A percentile compares a stretch with the other conserved stretches of the same genome.
These are phyloP conservation scores for Dermatemys mawii DNA, from an alignment of 2,113 vertebrate species.

Conservation along the genomic window DNA sequence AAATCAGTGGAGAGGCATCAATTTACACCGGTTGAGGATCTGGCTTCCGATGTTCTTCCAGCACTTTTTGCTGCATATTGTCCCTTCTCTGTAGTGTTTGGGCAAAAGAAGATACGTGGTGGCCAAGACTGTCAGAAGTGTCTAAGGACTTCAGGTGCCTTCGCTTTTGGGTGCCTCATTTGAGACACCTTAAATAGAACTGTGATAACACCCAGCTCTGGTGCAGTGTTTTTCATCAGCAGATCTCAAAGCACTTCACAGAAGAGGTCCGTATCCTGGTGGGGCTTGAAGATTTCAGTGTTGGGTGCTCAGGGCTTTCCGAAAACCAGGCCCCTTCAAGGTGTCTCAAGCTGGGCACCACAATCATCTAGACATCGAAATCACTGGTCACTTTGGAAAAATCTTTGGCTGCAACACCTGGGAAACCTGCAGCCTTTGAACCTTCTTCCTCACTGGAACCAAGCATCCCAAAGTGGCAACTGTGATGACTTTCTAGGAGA, in stretches of 20 bases:
- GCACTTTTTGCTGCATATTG: neutral
- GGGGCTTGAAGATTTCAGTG: neutral
- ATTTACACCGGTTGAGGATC: neutral
- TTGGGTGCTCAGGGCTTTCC: neutral
- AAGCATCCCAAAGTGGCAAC: neutral
- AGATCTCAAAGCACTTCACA: neutral
- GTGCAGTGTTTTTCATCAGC: neutral
- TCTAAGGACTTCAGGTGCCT: neutral
- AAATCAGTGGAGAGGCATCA: neutral
- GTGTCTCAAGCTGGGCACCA: neutral
- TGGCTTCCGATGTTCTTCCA: neutral
- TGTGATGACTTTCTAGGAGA: neutral
- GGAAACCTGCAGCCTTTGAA: neutral
- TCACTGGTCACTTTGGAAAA: neutral
- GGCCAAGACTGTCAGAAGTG: neutral
- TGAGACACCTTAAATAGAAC: neutral
- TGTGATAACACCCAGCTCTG: neutral
- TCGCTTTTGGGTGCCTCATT: neutral
- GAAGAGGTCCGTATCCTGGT: neutral
- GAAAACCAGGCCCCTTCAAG: neutral
- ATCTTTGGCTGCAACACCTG: neutral
- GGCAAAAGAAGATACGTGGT: neutral
- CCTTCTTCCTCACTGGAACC: neutral
- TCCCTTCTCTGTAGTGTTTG: neutral
- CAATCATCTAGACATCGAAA: neutral